Conservation (phyloP, 2,888 invertebrate species). For the Scaptomyza polygonia region DNA sequence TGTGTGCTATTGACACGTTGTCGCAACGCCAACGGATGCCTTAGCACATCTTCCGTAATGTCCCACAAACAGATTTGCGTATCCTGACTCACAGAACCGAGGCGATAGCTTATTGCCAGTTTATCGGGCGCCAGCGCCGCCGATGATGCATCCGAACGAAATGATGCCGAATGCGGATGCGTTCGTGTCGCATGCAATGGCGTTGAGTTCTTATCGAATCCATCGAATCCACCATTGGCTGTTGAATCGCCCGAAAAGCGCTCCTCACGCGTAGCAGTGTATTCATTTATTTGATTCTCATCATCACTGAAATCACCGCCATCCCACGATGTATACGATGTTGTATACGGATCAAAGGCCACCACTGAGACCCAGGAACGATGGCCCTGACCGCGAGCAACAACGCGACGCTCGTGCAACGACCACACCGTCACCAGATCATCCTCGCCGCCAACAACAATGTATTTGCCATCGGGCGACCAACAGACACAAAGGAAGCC, state of each 20-base stretch:
- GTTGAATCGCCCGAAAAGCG: slow-evolving; percentile 77
- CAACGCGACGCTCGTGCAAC: slow-evolving; percentile 94
- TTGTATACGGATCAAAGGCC: slow-evolving; percentile 95
- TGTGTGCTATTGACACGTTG: slow-evolving; percentile 81
- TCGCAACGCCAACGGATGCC: slow-evolving; percentile 87
- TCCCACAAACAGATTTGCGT: slow-evolving; percentile 99
- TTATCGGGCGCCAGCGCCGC: slow-evolving; percentile 83
- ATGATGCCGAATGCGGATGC: slow-evolving; percentile 82
- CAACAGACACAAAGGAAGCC: slow-evolving; percentile 98
- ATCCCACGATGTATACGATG: slow-evolving; percentile 88
- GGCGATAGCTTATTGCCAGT: slow-evolving; percentile 89
- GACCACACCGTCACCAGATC: slow-evolving; percentile 99
- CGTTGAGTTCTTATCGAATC: slow-evolving; percentile 80
- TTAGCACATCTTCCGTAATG: slow-evolving; percentile 96
- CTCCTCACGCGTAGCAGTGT: slow-evolving; percentile 68
- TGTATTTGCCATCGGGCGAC: slow-evolving; percentile 98
- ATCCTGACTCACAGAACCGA: slow-evolving; percentile 98
- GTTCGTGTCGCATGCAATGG: slow-evolving; percentile 77
- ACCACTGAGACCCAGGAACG: slow-evolving; percentile 99
- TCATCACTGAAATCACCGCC: slow-evolving; percentile 86
- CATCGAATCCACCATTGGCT: slow-evolving; percentile 80
- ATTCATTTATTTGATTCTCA: slow-evolving; percentile 84
- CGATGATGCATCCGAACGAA: slow-evolving; percentile 82
- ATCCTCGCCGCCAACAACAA: slow-evolving; percentile 99
- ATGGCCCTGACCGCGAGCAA: slow-evolving; percentile 99